Evolutionary conservation across 92 coral and sea anemone genomes (phyloP).

Genomic region (Ricordea florida): DNA sequence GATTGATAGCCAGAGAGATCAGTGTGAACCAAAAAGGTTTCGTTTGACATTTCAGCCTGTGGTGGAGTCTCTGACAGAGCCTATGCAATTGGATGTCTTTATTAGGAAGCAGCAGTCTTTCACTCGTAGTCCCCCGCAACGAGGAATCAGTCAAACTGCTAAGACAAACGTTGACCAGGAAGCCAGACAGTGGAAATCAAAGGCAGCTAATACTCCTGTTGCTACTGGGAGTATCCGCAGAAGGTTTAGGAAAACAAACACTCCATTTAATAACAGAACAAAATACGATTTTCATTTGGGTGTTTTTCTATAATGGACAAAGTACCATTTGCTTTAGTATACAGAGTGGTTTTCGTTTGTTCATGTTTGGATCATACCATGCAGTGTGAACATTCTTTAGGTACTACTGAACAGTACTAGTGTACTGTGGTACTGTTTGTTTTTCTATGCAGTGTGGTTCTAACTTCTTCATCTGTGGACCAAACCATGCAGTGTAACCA

Average conservation of each 20-base stretch:
- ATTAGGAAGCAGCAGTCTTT: no score
- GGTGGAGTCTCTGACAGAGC: neutral
- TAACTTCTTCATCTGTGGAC: no score
- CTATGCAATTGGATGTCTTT: constrained; percentile 7
- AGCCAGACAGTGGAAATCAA: constrained; percentile 3
- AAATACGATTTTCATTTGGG: constrained; percentile 85
- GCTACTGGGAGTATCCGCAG: constrained; percentile 66
- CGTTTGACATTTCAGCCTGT: constrained; percentile 34
- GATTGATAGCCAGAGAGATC: constrained; percentile 29
- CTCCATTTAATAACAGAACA: constrained; percentile 44
- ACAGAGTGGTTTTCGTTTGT: neutral
- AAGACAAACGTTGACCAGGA: neutral
- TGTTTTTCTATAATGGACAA: constrained; percentile 48
- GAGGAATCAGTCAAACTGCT: neutral
- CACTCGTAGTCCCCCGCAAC: no score
- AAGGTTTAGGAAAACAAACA: constrained; percentile 58
- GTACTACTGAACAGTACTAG: no score
- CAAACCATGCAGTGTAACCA: no score
- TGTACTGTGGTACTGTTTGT: no score
- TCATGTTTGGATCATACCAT: no score
- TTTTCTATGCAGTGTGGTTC: no score
- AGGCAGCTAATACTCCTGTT: neutral
- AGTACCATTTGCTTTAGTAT: no score
- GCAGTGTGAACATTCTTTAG: no score
- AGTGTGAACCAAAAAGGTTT: neutral